Base-by-base conservation (phyloP, 1,140 invertebrate species). In the Drosophila hydei region DNA sequence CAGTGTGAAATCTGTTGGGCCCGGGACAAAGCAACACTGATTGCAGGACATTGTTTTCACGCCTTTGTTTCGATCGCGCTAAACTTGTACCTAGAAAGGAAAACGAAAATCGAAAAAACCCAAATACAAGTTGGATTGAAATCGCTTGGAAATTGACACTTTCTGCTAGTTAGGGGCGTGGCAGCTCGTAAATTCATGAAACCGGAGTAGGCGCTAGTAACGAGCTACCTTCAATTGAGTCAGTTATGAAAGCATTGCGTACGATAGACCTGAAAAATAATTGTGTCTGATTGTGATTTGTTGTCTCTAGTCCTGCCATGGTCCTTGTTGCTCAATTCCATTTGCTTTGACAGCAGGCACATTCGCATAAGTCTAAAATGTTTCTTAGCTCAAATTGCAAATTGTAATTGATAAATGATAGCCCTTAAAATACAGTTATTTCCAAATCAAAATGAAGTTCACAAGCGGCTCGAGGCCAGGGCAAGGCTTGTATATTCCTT, bases 61-160 rank as follows among this genome's bases (percentile, higher is more conserved):
- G 68, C 81, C 75, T 81, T 85, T 85, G 81, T 87, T 77, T 74
- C 81, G 64, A 73, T 69, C 21, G 42, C 36, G 38, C 59, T 52
- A 61, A 61, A 60, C 14, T 68, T 56, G 64, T 62, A 60, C 52
- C 62, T 11, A 33, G 54, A 47, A 50, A 60, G 58, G 38, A 33
- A 19, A 19, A 47, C 61, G 4, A 30, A 23, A 33, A 40, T 65
- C 55, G 48, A 65, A 78, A 68, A 75, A 79, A 76, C 76, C 51
- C 62, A 63, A 79, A 79, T 55, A 5, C 38, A 70, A 74, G 74
- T 83, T 78, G 73, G 58, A 80, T 84, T 72, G 77, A 67, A 80
- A 77, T 87, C 73, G 77, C 70, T 81, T 54, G 81, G 83, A 85
- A 85, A 85, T 81, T 88, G 81, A 85, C 83, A 85, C 81, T 80